Conservation (phyloP, 2,888 invertebrate species). For the Callimorpha dominula region DNA sequence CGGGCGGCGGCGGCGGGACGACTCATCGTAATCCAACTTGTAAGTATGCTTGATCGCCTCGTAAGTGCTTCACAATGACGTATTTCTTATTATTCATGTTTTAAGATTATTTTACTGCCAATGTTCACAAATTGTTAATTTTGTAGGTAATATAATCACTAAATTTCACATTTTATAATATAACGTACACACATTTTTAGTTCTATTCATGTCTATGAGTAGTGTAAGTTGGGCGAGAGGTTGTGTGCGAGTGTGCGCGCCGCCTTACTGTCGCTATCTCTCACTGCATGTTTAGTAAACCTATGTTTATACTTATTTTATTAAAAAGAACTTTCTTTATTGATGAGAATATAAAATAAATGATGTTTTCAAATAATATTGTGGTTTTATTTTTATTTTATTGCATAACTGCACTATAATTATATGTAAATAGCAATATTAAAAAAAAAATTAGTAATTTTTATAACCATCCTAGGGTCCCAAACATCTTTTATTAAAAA, state of each 20-base stretch:
- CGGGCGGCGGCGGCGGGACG: slow-evolving; percentile 60
- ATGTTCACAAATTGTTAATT: slow-evolving; percentile 80
- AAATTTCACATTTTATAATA: slow-evolving; percentile 73
- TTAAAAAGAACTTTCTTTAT: slow-evolving; percentile 86
- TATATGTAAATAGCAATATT: background rate
- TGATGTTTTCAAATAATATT: slow-evolving; percentile 83
- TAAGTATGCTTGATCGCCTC: slow-evolving; percentile 83
- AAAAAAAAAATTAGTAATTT: background rate
- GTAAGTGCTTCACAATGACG: slow-evolving; percentile 81
- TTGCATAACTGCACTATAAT: background rate
- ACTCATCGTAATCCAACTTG: slow-evolving; percentile 63
- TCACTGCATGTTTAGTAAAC: slow-evolving; percentile 78
- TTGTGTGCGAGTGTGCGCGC: slow-evolving; percentile 31
- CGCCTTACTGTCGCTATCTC: slow-evolving; percentile 59
- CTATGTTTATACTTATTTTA: slow-evolving; percentile 83
- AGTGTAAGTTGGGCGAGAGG: slow-evolving; percentile 70
- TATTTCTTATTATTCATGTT: slow-evolving; percentile 71
- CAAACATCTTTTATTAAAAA: background rate
- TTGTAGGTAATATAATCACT: slow-evolving; percentile 71
- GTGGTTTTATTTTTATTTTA: slow-evolving; percentile 42
- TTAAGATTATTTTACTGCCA: slow-evolving; percentile 78
- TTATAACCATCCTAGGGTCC: background rate
- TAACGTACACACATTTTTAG: slow-evolving; percentile 81
- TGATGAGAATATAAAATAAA: slow-evolving; percentile 85
- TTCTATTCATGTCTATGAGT: slow-evolving; percentile 73